Evolutionary conservation across 1,140 invertebrate genomes (phyloP), one percentile per base, ranked within the genome.

Genomic region (Planococcus citri): DNA sequence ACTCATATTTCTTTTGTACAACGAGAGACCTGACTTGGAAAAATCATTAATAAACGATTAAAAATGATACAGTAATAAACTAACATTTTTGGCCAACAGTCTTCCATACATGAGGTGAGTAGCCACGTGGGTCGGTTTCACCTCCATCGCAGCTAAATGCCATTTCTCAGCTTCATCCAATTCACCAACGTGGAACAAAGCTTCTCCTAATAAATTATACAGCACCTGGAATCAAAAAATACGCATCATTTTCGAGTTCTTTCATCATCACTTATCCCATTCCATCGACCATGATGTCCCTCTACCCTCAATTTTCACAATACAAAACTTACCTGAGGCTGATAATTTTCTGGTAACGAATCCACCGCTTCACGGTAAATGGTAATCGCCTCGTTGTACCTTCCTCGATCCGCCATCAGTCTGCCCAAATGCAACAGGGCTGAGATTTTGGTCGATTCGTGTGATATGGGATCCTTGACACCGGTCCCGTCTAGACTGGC

Each of bases 351-450:
- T 51, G 33, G 37, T 75, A 94, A 81, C 73, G 87, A 86, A 71
- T 86, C 82, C 2, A 96, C 82, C 0, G 94, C 94, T 78, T 95
- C 87, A 71, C 88, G 84, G 77, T 95, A 97, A 1, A 91, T 84
- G n/a, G 85, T 84, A n/a, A 97, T 82, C 8, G 94, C 93, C 74
- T 90, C 86, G 76, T 90, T 85, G 75, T 90, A 84, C 74, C 88
- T 85, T 1, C 90, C 89, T 75, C 94, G 85, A 74, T 96, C 93
- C 17, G 90, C 90, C 75, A 93, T 90, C 25, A 98, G 82, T 24
- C 91, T 86, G 6, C 94, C 95, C 71, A 97, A 82, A 77, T 97
- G 94, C 70, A 96, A 87, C 14, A 97, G 83, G 2, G 94, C 92
- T 3, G 95, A 94, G 37, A 95, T 89, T 73, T 90, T 86, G 0